Conservation (phyloP, 2,113 vertebrate genomes). For the Paramormyrops kingsleyae region DNA sequence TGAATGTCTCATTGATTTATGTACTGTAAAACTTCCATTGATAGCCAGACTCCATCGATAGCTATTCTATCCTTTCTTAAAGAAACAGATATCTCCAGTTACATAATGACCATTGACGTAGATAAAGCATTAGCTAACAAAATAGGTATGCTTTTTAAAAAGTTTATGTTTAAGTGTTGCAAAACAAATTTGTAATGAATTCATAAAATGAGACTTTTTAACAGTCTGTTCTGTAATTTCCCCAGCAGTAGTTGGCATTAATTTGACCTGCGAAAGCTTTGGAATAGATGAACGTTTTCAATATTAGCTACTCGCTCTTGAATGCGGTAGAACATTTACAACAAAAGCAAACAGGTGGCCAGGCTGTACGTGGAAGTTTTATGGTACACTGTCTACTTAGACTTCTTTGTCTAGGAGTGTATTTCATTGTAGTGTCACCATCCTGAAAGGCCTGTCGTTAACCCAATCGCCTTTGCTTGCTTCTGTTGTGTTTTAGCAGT, state of each 20-base stretch:
- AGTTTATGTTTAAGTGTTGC: neutral
- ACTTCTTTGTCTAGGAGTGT: neutral
- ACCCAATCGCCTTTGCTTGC: neutral
- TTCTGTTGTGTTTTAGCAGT: constrained; percentile 63
- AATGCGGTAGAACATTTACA: neutral
- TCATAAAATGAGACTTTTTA: neutral
- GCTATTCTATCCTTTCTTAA: neutral
- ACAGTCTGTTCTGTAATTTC: neutral
- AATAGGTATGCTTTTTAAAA: neutral
- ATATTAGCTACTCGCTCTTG: neutral
- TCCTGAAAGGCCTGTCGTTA: neutral
- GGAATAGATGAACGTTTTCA: neutral
- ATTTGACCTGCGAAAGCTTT: neutral
- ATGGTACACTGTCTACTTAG: neutral
- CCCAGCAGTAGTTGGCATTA: neutral
- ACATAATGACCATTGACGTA: neutral
- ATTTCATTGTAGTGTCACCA: neutral
- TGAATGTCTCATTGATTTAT: neutral
- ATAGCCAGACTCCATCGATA: neutral
- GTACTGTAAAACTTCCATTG: neutral
- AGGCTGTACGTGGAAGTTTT: neutral
- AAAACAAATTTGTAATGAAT: neutral
- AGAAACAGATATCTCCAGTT: neutral
- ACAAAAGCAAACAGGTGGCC: neutral
- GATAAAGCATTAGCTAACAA: neutral